These are phyloP conservation scores for Apamea crenata DNA, from an alignment of 2,888 invertebrate species.

Conservation along the genomic window DNA sequence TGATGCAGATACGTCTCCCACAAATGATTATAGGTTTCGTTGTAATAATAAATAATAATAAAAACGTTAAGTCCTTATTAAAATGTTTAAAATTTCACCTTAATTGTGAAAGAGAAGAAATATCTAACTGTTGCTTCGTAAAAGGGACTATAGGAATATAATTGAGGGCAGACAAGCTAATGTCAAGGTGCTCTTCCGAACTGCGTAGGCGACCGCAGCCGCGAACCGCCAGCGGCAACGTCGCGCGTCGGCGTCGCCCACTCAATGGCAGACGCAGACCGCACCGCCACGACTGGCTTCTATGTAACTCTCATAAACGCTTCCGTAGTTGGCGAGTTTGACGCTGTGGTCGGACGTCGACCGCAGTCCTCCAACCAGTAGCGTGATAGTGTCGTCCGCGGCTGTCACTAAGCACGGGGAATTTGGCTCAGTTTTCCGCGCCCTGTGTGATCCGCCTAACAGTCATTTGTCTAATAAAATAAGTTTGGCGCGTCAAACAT, in stretches of 20 bases:
- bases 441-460: too few relatives aligned
- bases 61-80: too few relatives aligned
- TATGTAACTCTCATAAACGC: not conserved
- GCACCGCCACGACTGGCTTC: not conserved
- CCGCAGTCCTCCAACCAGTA: not conserved
- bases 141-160: not conserved
- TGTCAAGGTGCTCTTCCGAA: not conserved
- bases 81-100: too few relatives aligned
- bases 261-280: not conserved
- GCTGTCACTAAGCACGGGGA: not conserved
- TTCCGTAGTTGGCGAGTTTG: not conserved
- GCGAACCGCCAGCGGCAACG: not conserved
- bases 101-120: not conserved
- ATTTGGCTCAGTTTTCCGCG: too few relatives aligned
- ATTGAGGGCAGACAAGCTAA: not conserved
- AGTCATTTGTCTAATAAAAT: too few relatives aligned
- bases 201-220: not conserved
- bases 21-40: not conserved
- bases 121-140: not conserved
- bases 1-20: not conserved
- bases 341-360: not conserved
- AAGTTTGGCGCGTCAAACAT: too few relatives aligned
- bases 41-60: too few relatives aligned
- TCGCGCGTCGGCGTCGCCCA: not conserved
- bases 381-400: too few relatives aligned